A percentile compares a stretch with the other conserved stretches of the same genome.
Conservation (phyloP, 2,797 vertebrate genomes). For the Pseudochirops corinnae region DNA sequence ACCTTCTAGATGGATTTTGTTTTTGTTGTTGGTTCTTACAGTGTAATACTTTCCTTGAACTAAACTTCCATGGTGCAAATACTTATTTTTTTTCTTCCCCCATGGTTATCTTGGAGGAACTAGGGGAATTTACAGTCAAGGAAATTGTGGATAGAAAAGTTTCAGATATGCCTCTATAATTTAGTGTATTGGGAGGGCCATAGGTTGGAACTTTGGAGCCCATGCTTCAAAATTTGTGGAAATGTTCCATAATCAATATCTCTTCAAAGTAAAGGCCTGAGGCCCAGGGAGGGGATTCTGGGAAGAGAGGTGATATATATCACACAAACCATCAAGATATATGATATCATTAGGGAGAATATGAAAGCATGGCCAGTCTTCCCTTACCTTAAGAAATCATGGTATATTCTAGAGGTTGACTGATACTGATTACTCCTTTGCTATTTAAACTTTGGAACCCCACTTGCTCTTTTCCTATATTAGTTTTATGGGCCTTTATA, state of each 20-base stretch:
- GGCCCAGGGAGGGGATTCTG: background rate
- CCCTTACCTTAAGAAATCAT: background rate
- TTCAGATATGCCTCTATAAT: background rate
- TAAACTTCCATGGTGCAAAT: background rate
- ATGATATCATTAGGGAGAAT: background rate
- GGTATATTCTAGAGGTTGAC: background rate
- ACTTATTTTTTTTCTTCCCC: background rate
- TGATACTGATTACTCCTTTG: background rate
- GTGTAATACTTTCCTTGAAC: background rate
- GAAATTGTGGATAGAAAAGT: background rate
- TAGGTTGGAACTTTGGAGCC: background rate
- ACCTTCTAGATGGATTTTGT: background rate
- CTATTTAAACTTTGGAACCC: background rate
- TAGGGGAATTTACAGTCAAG: background rate
- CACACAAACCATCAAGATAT: background rate
- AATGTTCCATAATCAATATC: background rate
- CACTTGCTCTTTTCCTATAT: background rate
- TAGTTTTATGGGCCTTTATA: background rate
- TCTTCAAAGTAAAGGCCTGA: background rate
- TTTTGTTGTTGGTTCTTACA: background rate
- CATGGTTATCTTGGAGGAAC: background rate
- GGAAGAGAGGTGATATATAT: background rate
- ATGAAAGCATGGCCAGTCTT: background rate
- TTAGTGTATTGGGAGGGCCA: background rate
- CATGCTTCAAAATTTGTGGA: background rate